These are phyloP conservation scores for Alauda arvensis DNA, from an alignment of 2,797 vertebrate genomes.

Conservation along the genomic window DNA sequence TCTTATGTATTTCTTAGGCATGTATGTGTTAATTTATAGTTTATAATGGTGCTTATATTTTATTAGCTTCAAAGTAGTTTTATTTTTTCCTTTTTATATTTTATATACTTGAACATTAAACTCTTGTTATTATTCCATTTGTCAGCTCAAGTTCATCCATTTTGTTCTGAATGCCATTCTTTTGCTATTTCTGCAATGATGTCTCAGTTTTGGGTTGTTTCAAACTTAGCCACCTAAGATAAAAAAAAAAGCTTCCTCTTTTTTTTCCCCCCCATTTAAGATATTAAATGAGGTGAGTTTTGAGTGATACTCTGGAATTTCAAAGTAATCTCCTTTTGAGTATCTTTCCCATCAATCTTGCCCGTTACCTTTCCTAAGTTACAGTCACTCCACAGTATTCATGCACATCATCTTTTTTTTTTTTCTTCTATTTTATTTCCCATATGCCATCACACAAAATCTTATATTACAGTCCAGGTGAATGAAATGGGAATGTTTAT, in stretches of 20 bases:
- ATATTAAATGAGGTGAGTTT: neutral
- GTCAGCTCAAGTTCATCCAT: neutral
- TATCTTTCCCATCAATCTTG: neutral
- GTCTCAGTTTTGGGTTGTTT: neutral
- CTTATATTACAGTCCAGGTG: neutral
- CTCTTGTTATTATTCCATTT: neutral
- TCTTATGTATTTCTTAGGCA: neutral
- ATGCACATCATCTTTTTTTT: neutral
- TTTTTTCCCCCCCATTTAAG: neutral
- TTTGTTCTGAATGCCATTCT: neutral
- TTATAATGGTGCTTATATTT: neutral
- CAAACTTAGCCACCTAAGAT: neutral
- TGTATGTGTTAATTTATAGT: neutral
- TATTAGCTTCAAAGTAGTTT: neutral
- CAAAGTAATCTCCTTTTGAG: accelerated
- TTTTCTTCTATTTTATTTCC: neutral
- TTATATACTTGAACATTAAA: neutral
- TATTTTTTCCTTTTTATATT: neutral
- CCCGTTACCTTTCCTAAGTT: neutral
- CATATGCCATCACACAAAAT: neutral
- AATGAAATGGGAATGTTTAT: neutral
- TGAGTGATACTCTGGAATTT: neutral
- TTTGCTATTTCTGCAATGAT: neutral
- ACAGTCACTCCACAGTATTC: neutral
- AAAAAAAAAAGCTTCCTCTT: accelerated